Evolutionary conservation across 2,888 invertebrate genomes (phyloP), one percentile per base, ranked within the genome.

Genomic region (Drosophila neutralis): DNA sequence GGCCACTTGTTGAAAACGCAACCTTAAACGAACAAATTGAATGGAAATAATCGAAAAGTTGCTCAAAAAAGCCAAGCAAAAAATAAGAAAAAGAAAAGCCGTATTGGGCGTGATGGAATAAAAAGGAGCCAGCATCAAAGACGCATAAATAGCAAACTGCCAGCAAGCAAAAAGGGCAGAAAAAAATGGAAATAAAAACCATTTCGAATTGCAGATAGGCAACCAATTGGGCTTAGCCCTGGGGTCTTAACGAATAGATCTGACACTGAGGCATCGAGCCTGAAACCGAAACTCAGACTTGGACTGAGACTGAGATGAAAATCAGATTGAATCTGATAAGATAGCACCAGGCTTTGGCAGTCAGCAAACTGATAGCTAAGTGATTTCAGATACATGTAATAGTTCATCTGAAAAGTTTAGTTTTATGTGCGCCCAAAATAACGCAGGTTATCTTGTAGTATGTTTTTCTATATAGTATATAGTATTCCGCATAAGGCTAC

Each of bases 11-110:
- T 78, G 70, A 54, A 54, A 78, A 51, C 49, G 38, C 62, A 51
- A 58, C 35, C 63, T 58, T 64, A 77, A 67, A 72, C 67, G 75
- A 78, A 33, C 70, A 78, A 77, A 71, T 77, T 71, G 77, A 78
- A 77, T 75, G 78, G 78, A 77, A 78, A 58, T 75, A 77, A 77
- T 74, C 70, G 75, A 74, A 78, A 78, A 70, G 64, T 74, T 77
- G 54, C 58, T 35, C 38, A 56, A 60, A 74, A 73, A 65, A 54
- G 51, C 21, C 1, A 27, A 35, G 27, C 15, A 53, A 15, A 48
- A 11, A 31, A 29, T 52, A 38, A 45, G 21, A 33, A 42, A 45
- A 52, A 13, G 48, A 40, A 27, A 38, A 42, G 18, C 33, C 59
- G 45, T 35, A 42, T 2, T n/a, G 35, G 38, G 36, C 35, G 35